Conservation (phyloP, 2,888 invertebrate species). For the Mythimna albipuncta region DNA sequence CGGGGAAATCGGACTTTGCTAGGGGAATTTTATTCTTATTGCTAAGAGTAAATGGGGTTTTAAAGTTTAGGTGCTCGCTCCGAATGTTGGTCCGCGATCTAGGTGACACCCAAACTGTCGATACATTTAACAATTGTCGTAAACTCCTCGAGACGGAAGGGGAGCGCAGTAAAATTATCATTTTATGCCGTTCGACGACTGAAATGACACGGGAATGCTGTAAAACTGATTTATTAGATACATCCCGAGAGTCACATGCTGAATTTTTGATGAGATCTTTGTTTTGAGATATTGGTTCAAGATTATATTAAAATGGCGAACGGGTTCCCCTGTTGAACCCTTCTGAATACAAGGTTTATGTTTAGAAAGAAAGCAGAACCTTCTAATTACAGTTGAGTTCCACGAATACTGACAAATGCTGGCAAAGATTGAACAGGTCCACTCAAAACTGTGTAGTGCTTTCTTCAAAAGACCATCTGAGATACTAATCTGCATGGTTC, state of each 20-base stretch:
- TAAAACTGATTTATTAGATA: slow-evolving; percentile 90
- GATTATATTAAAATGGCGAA: slow-evolving; percentile 52
- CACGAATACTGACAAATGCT: no score
- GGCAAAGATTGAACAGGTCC: no score
- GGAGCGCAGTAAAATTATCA: slow-evolving; percentile 90
- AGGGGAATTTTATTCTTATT: slow-evolving; percentile 72
- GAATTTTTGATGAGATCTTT: slow-evolving; percentile 89
- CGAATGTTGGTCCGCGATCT: slow-evolving; percentile 75
- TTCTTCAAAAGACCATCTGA: no score
- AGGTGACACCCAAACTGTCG: slow-evolving; percentile 90
- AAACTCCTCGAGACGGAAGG: slow-evolving; percentile 89
- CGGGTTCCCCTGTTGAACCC: background rate
- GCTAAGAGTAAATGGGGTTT: slow-evolving; percentile 61
- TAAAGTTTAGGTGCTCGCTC: slow-evolving; percentile 58
- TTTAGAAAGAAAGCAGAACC: no score
- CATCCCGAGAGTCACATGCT: slow-evolving; percentile 88
- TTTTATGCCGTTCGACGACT: slow-evolving; percentile 91
- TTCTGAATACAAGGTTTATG: background rate
- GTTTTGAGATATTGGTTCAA: slow-evolving; percentile 81
- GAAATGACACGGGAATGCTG: slow-evolving; percentile 90
- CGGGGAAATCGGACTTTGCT: slow-evolving; percentile 36
- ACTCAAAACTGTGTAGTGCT: no score
- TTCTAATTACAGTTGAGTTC: no score
- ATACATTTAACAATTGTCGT: slow-evolving; percentile 91
- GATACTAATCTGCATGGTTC: no score